Evolutionary conservation across 2,888 invertebrate genomes (phyloP).

Genomic region (Coecobrya sp.): DNA sequence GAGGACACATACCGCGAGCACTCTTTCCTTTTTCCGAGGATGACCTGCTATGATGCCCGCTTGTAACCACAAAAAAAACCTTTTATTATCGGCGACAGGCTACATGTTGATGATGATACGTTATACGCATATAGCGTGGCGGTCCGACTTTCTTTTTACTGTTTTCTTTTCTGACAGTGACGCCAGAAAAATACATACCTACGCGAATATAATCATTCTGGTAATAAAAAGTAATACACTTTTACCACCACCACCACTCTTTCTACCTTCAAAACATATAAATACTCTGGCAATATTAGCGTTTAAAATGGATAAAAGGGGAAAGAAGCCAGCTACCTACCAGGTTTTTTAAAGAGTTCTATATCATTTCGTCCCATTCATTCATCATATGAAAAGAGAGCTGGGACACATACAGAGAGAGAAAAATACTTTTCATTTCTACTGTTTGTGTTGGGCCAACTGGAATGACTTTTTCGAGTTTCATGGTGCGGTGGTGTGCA

Average conservation of each 20-base stretch:
- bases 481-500: neutral
- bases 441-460: neutral
- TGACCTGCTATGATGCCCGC: constrained; percentile 13
- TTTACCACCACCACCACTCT: neutral
- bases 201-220: neutral
- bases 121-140: neutral
- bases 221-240: constrained; percentile 11
- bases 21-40: neutral
- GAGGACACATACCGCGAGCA: constrained; percentile 40
- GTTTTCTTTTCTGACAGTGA: neutral
- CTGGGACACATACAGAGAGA: too few species aligned
- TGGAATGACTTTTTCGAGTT: neutral
- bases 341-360: too few species aligned
- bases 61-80: constrained; percentile 41
- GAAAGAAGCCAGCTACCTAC: neutral
- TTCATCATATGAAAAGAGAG: constrained; percentile 13
- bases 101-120: constrained; percentile 4
- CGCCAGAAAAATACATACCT: neutral
- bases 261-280: neutral
- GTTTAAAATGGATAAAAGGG: neutral
- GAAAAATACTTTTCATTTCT: constrained; percentile 3
- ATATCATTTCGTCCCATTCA: constrained; percentile 13
- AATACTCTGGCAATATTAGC: neutral
- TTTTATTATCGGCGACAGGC: constrained; percentile 14
- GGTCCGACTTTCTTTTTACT: neutral